phyloP scores from a whole-genome alignment of 2,113 vertebrate genomes.

The Hippocampus zosterae region DNA sequence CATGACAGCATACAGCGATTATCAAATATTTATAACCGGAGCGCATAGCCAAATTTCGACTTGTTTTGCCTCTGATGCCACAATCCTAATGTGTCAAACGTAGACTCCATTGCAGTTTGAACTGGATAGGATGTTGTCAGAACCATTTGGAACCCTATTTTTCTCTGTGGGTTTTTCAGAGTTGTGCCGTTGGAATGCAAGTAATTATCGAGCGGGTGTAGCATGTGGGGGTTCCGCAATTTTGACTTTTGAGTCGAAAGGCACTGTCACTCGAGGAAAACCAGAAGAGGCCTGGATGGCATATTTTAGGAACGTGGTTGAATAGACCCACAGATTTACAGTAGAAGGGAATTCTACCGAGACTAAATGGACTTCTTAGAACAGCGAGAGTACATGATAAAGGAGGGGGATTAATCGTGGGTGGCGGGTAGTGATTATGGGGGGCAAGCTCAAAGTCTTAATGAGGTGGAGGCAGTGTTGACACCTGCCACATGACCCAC shows the following conservation, averaged over 20 bases:
- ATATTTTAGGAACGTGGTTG: not conserved
- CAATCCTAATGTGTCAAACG: slow-evolving; percentile 11
- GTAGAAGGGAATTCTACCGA: not conserved
- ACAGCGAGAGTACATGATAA: not conserved
- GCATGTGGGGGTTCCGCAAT: slow-evolving; percentile 34
- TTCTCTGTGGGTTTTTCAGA: slow-evolving; percentile 12
- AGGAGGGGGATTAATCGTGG: slow-evolving; percentile 5
- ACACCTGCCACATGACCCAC: slow-evolving; percentile 42
- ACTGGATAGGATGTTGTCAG: slow-evolving; percentile 27
- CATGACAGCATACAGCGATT: no score
- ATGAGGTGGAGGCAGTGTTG: slow-evolving; percentile 43
- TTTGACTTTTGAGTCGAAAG: slow-evolving; percentile 16
- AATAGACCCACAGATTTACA: not conserved
- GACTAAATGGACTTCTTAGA: not conserved
- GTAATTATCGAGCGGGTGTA: slow-evolving; percentile 46
- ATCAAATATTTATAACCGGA: not conserved
- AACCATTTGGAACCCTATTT: slow-evolving; percentile 13
- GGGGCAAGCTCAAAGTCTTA: slow-evolving; percentile 46
- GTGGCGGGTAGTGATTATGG: slow-evolving; percentile 25
- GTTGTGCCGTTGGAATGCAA: slow-evolving; percentile 42
- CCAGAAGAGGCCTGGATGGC: not conserved
- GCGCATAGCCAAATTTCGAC: not conserved
- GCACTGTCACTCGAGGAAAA: slow-evolving; percentile 23
- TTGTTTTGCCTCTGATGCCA: not conserved
- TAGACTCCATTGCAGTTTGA: not conserved